Percentiles rank a stretch among this genome's conserved stretches.
Evolutionary conservation across 2,113 vertebrate genomes (phyloP).

Genomic region (Herpetotheres cachinnans): DNA sequence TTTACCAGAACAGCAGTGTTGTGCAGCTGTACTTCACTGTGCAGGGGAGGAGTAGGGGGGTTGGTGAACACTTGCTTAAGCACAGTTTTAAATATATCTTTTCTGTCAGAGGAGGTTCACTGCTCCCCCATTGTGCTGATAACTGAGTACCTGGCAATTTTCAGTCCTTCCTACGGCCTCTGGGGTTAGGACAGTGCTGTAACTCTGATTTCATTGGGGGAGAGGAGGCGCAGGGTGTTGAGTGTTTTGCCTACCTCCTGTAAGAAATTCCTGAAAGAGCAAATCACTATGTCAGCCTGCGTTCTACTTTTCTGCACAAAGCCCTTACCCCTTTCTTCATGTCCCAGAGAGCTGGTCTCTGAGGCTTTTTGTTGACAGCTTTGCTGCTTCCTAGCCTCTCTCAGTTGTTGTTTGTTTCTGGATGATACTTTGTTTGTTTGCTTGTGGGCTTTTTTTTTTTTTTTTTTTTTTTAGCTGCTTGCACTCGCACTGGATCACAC

Average conservation of each 20-base stretch:
- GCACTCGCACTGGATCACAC: neutral
- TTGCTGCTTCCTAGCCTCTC: neutral
- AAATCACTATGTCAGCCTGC: accelerated
- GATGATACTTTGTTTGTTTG: neutral
- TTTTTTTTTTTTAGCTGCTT: neutral
- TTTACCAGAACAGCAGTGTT: neutral
- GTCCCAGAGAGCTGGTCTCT: neutral
- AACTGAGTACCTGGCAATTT: neutral
- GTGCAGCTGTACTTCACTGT: neutral
- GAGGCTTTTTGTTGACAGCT: neutral
- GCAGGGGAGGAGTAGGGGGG: neutral
- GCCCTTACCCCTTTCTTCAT: neutral
- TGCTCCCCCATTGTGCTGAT: neutral
- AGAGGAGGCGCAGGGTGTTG: neutral
- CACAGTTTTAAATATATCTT: neutral
- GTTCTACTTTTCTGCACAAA: neutral
- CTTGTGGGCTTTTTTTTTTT: neutral
- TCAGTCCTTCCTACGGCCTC: neutral
- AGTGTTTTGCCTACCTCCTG: neutral
- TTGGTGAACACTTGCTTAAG: neutral
- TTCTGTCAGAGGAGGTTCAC: neutral
- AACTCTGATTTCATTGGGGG: neutral
- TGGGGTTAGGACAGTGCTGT: neutral
- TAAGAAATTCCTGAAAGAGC: neutral
- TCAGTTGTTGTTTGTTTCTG: neutral